These are phyloP conservation scores for Trichechus manatus DNA, from an alignment of 2,113 vertebrate species.

Conservation along the genomic window DNA sequence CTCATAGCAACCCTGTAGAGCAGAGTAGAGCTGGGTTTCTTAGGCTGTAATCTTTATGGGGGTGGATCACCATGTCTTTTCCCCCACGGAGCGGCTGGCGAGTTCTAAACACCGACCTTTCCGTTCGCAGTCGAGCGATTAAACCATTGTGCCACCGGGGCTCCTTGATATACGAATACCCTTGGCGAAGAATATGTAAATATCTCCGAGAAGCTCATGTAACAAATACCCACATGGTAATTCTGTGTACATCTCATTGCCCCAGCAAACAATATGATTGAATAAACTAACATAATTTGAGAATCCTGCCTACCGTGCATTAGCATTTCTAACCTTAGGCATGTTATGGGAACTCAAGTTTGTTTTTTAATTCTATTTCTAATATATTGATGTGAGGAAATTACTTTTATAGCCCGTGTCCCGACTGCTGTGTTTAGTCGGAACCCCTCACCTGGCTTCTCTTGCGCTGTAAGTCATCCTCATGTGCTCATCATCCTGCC, in stretches of 20 bases:
- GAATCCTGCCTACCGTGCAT: not conserved
- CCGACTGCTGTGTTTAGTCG: not conserved
- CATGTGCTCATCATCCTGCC: accelerated
- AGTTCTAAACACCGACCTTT: no score
- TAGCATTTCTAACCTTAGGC: accelerated
- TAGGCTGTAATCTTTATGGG: no score
- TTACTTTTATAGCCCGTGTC: not conserved
- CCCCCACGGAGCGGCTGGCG: no score
- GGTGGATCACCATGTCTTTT: no score
- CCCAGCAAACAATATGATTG: accelerated
- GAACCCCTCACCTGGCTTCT: not conserved
- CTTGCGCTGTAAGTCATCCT: not conserved
- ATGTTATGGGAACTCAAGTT: accelerated
- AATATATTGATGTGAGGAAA: accelerated
- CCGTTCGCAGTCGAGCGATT: no score
- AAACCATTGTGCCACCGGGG: no score
- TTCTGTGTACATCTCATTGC: no score
- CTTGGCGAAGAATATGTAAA: no score
- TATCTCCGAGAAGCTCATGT: accelerated
- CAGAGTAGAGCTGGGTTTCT: no score
- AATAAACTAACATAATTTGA: no score
- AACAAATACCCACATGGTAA: accelerated
- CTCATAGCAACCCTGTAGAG: no score
- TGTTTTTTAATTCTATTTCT: not conserved
- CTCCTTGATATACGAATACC: no score